Conservation (phyloP, 2,888 invertebrate species). For the Xiphydria camelus region DNA sequence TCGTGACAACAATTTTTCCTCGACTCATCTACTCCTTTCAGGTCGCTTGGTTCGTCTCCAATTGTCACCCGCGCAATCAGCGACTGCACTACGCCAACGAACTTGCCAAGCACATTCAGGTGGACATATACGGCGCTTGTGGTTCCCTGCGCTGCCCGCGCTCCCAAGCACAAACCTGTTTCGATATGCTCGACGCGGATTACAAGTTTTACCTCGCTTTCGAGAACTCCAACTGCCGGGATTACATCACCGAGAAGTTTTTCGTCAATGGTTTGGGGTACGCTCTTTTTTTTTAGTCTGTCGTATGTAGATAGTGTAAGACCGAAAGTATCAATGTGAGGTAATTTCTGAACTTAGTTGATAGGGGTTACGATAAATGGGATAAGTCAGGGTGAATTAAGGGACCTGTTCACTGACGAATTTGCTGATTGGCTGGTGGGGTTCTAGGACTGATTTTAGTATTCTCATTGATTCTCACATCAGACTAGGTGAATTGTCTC, state of each 20-base stretch:
- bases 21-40: conserved; percentile 35
- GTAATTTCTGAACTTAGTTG: too few relatives aligned
- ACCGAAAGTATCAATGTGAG: too few relatives aligned
- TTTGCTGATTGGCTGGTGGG: too few relatives aligned
- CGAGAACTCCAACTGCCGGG: conserved; percentile 94
- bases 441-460: too few relatives aligned
- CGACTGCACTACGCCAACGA: conserved; percentile 86
- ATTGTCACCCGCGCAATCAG: conserved; percentile 91
- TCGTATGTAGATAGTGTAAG: too few relatives aligned
- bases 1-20: conserved; percentile 5
- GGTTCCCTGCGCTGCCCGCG: conserved; percentile 85
- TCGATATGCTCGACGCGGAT: conserved; percentile 85
- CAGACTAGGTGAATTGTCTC: too few relatives aligned
- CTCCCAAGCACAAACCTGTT: conserved; percentile 78
- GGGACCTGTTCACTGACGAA: too few relatives aligned
- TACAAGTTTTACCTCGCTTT: conserved; percentile 98
- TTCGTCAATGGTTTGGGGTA: conserved; percentile 91
- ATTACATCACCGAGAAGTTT: conserved; percentile 96
- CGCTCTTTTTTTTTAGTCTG: conserved; percentile 58
- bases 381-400: too few relatives aligned
- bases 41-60: conserved; percentile 98
- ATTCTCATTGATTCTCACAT: too few relatives aligned
- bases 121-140: conserved; percentile 91
- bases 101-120: conserved; percentile 81
- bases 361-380: too few relatives aligned